Percentiles rank a stretch among this genome's conserved stretches.
Conservation (phyloP, 1,140 invertebrate species). For the Anastatus disparis region DNA sequence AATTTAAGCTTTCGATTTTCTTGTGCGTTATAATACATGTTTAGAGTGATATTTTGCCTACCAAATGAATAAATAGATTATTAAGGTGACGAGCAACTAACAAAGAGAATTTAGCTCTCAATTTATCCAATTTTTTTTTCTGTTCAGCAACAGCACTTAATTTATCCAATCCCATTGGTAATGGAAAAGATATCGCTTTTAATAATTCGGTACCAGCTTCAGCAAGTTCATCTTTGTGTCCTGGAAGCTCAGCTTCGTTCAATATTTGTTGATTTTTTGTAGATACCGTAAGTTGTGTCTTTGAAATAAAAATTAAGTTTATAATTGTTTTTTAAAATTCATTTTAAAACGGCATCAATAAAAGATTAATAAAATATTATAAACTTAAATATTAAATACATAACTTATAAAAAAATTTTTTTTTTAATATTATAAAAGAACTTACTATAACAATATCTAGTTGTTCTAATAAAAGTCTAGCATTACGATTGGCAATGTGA, state of each 20-base stretch:
- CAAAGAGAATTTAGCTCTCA: slow-evolving; percentile 85
- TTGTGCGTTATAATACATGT: slow-evolving; percentile 1
- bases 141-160: slow-evolving; percentile 90
- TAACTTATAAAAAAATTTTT: not conserved
- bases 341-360: no score
- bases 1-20: no score
- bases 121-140: slow-evolving; percentile 84
- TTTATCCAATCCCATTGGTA: slow-evolving; percentile 66
- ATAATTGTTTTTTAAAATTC: no score
- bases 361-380: slow-evolving; percentile 29
- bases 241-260: slow-evolving; percentile 76
- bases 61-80: slow-evolving; percentile 93
- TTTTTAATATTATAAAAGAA: no score
- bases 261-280: slow-evolving; percentile 76
- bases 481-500: slow-evolving; percentile 87
- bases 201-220: slow-evolving; percentile 83
- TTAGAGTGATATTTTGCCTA: slow-evolving; percentile 53
- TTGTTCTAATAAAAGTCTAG: slow-evolving; percentile 80
- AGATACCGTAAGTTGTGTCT: slow-evolving; percentile 81
- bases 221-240: slow-evolving; percentile 81
- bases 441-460: slow-evolving; percentile 84
- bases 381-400: not conserved
- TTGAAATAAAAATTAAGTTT: slow-evolving; percentile 37
- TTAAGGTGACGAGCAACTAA: slow-evolving; percentile 88
- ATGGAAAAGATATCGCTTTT: slow-evolving; percentile 73